Percentiles rank a stretch among this genome's conserved stretches.
phyloP scores from a whole-genome alignment of 2,113 vertebrate species.

The Chaetura pelagica region DNA sequence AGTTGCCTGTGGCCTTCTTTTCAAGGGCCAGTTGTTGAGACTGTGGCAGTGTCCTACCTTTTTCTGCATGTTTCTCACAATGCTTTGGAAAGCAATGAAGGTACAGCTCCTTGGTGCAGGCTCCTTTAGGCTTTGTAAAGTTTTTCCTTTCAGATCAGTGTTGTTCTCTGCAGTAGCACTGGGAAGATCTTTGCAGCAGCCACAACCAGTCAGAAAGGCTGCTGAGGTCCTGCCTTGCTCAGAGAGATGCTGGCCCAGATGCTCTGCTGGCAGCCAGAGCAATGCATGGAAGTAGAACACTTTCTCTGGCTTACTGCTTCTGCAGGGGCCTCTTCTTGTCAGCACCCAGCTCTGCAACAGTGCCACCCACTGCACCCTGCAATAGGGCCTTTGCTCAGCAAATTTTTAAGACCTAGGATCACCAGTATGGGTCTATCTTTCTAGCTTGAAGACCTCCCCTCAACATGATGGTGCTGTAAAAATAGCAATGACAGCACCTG shows the following conservation, averaged over 20 bases:
- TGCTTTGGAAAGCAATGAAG: not conserved
- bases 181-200: not conserved
- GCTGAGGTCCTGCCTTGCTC: no score
- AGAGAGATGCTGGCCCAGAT: no score
- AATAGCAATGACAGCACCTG: not conserved
- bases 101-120: not conserved
- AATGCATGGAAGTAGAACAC: no score
- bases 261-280: no score
- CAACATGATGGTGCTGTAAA: not conserved
- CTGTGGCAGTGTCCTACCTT: not conserved
- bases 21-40: not conserved
- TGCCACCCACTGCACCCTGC: not conserved
- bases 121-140: not conserved
- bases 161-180: not conserved
- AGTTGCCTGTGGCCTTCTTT: not conserved
- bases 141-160: not conserved
- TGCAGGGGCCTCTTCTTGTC: no score
- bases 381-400: not conserved
- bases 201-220: no score
- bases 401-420: not conserved
- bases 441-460: not conserved
- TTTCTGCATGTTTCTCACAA: not conserved
- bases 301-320: no score
- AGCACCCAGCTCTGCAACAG: constrained; percentile 15
- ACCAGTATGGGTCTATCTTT: not conserved